These are phyloP conservation scores for Octopus bimaculoides DNA, from an alignment of 1,140 invertebrate genomes.

Conservation along the genomic window DNA sequence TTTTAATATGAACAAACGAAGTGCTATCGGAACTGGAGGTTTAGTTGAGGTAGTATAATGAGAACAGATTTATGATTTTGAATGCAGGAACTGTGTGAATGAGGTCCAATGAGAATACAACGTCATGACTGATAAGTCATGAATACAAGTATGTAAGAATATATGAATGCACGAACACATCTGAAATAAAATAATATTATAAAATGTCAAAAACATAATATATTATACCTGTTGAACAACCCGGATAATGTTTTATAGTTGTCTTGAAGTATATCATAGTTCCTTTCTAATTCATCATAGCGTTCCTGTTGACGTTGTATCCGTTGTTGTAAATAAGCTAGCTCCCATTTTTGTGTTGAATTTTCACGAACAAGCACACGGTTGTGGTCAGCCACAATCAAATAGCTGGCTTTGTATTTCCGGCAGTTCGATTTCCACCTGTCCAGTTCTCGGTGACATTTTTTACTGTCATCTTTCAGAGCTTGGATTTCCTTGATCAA, in stretches of 20 bases:
- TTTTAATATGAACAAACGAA: too few species aligned
- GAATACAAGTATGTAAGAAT: too few species aligned
- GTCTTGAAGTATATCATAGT: constrained; percentile 2
- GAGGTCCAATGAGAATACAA: too few species aligned
- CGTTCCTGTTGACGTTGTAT: neutral
- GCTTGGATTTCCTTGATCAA: neutral
- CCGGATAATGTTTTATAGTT: constrained; percentile 1
- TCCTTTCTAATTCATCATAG: neutral
- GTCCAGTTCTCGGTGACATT: neutral
- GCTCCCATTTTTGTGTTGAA: neutral
- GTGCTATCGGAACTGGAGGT: too few species aligned
- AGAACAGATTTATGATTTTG: too few species aligned
- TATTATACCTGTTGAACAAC: neutral
- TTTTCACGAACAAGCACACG: neutral
- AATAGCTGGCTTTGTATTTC: neutral
- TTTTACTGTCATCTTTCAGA: neutral
- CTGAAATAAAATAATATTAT: too few species aligned
- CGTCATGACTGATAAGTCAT: too few species aligned
- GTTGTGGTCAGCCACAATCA: constrained; percentile 1
- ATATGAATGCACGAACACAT: too few species aligned
- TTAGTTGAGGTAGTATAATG: too few species aligned
- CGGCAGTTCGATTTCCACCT: neutral
- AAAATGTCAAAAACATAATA: too few species aligned
- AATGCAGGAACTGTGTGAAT: too few species aligned
- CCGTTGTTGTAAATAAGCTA: neutral